Percentiles rank a stretch among this genome's conserved stretches.
Conservation (phyloP, 1,140 invertebrate genomes). For the Dendrolimus kikuchii region DNA sequence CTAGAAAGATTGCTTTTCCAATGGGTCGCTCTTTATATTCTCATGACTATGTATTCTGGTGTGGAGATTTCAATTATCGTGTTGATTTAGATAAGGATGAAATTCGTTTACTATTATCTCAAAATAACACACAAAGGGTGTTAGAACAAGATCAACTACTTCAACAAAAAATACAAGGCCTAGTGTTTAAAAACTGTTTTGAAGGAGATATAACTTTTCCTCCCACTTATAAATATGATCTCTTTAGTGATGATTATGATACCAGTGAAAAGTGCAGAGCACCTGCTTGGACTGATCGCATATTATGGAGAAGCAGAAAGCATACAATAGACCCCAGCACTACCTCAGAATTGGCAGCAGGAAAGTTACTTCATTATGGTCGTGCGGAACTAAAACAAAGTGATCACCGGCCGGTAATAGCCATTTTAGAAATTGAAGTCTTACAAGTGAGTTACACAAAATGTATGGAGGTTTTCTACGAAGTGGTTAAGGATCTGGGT, state of each 20-base stretch:
- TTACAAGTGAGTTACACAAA: constrained; percentile 82
- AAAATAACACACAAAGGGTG: constrained; percentile 85
- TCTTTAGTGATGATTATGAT: constrained; percentile 99
- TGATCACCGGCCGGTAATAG: constrained; percentile 96
- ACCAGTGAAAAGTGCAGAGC: constrained; percentile 98
- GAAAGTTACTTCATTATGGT: constrained; percentile 91
- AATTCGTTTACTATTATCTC: constrained; percentile 88
- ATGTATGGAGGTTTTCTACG: constrained; percentile 83
- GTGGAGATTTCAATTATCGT: constrained; percentile 99
- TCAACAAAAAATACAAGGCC: constrained; percentile 83
- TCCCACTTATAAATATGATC: constrained; percentile 99
- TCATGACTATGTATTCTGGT: constrained; percentile 99
- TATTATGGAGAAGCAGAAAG: constrained; percentile 91
- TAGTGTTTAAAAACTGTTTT: constrained; percentile 95
- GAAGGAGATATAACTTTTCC: constrained; percentile 95
- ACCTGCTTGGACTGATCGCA: constrained; percentile 98
- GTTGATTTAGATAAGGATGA: constrained; percentile 97
- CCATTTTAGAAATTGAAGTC: constrained; percentile 91
- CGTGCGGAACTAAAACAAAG: constrained; percentile 97
- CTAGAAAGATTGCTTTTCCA: constrained; percentile 93
- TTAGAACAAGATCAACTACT: constrained; percentile 93
- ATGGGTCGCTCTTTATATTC: constrained; percentile 93
- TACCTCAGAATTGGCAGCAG: constrained; percentile 79
- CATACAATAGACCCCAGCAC: constrained; percentile 78
- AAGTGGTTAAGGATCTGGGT: constrained; percentile 89